phyloP scores from a whole-genome alignment of 2,888 invertebrate genomes.

The Tineola bisselliella region DNA sequence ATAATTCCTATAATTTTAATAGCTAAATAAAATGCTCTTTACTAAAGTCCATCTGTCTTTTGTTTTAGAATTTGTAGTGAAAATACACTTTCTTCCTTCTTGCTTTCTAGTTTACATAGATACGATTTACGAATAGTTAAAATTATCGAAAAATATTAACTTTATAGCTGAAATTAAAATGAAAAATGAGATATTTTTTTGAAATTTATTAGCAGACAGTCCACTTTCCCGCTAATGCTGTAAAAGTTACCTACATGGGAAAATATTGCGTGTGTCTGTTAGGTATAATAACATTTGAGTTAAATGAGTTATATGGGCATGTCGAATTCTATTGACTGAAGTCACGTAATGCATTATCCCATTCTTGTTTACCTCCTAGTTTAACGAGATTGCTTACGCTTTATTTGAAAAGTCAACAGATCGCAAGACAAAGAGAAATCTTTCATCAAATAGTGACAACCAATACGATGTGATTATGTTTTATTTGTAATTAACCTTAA shows the following conservation, averaged over 20 bases:
- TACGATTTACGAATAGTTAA: too few species aligned
- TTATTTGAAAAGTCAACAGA: conserved; percentile 1
- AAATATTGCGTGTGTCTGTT: neutral
- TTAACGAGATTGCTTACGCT: conserved; percentile 16
- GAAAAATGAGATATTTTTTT: too few species aligned
- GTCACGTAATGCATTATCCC: conserved; percentile 7
- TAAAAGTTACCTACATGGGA: neutral
- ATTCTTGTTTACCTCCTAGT: conserved; percentile 15
- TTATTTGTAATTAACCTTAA: neutral
- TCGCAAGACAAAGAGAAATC: neutral
- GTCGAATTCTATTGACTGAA: conserved; percentile 4
- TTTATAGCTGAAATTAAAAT: too few species aligned
- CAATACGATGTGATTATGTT: neutral
- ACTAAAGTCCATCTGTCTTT: too few species aligned
- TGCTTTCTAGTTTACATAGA: too few species aligned
- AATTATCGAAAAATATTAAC: too few species aligned
- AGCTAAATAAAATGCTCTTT: too few species aligned
- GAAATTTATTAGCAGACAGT: too few species aligned
- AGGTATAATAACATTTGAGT: neutral
- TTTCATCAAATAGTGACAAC: neutral
- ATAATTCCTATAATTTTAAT: neutral
- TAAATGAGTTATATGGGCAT: conserved; percentile 8
- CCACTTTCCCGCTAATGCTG: too few species aligned
- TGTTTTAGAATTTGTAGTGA: too few species aligned
- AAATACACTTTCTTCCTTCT: too few species aligned